These are phyloP conservation scores for Amphipoea lucens DNA, from an alignment of 2,888 invertebrate genomes.

Conservation along the genomic window DNA sequence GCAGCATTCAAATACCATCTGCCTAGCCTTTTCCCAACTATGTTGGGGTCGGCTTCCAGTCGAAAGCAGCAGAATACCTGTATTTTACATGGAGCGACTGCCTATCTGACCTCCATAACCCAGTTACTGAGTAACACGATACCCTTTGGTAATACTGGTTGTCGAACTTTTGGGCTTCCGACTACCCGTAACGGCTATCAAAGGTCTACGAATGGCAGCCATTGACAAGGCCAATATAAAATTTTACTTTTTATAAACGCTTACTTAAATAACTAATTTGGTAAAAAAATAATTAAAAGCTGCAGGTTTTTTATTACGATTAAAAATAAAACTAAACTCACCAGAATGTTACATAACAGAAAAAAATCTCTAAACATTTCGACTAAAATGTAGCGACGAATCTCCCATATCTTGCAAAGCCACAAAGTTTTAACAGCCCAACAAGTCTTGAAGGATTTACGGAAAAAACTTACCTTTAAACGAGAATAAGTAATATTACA, in stretches of 20 bases:
- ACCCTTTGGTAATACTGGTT: no score
- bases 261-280: background rate
- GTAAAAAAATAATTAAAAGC: background rate
- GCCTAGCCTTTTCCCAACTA: background rate
- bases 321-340: background rate
- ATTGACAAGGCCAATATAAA: no score
- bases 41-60: background rate
- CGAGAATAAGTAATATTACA: constrained; percentile 13
- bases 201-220: no score
- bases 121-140: no score
- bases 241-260: no score
- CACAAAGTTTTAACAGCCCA: constrained; percentile 25
- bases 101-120: no score
- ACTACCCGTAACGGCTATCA: no score
- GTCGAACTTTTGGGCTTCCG: no score
- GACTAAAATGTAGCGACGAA: constrained; percentile 6
- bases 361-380: background rate
- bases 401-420: background rate
- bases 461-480: constrained; percentile 9
- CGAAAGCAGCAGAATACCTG: no score
- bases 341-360: background rate
- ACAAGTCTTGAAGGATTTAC: constrained; percentile 21
- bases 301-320: background rate
- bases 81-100: no score
- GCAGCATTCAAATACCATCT: background rate